Percentiles rank a stretch among this genome's conserved stretches.
These are phyloP conservation scores for Muntiacus reevesi DNA, from an alignment of 2,113 vertebrate species.

Conservation along the genomic window DNA sequence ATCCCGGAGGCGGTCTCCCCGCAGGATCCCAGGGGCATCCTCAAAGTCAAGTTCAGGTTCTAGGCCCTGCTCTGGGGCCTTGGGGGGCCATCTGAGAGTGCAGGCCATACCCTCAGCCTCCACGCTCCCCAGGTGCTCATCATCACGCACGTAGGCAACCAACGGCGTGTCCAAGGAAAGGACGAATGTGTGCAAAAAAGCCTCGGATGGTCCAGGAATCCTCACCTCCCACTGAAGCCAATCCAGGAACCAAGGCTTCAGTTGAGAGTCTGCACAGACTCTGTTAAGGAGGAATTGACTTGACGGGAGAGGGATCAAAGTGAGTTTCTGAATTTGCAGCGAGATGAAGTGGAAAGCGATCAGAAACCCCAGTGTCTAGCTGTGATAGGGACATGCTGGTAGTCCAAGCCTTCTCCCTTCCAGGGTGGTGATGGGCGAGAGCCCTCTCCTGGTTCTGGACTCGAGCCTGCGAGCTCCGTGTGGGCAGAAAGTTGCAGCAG, in stretches of 20 bases:
- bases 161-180: not conserved
- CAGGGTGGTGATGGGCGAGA: not conserved
- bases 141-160: not conserved
- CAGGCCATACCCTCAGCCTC: accelerated
- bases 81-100: not conserved
- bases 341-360: not conserved
- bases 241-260: not conserved
- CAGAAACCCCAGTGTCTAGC: not conserved
- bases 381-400: not conserved
- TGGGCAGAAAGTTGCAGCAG: not conserved
- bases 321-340: not conserved
- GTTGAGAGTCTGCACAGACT: accelerated
- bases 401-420: not conserved
- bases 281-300: accelerated
- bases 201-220: not conserved
- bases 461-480: accelerated
- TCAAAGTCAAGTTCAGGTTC: not conserved
- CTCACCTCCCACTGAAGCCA: not conserved
- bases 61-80: not conserved
- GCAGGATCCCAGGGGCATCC: not conserved
- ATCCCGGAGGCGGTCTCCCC: not conserved
- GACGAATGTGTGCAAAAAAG: not conserved
- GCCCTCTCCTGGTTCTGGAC: accelerated
- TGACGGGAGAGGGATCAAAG: not conserved
- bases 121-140: accelerated